Conservation (phyloP, 2,888 invertebrate genomes). For the Drosophila dives region DNA sequence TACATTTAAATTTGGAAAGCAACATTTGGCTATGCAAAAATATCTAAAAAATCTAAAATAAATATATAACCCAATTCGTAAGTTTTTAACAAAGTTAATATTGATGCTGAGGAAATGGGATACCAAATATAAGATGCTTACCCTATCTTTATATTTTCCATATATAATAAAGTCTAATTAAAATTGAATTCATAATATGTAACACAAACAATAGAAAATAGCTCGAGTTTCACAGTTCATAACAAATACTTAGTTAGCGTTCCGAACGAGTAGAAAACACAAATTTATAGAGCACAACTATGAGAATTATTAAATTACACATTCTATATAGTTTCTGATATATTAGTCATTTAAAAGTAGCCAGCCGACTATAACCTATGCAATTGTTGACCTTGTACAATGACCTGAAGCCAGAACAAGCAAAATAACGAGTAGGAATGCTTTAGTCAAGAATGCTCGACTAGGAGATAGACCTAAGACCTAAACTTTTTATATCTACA, state of each 20-base stretch:
- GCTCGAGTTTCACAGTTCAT: conserved; percentile 8
- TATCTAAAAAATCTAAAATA: not conserved
- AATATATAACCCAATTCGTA: not conserved
- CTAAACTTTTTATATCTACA: not conserved
- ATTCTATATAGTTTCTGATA: conserved; percentile 3
- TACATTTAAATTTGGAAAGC: not conserved
- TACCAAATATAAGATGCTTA: not conserved
- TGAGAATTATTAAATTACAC: conserved; percentile 22
- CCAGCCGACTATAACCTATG: not conserved
- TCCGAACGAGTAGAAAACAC: conserved; percentile 35
- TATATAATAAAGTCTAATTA: not conserved
- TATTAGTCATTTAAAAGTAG: not conserved
- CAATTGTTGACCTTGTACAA: conserved; percentile 19
- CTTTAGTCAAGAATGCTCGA: not conserved
- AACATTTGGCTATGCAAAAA: not conserved
- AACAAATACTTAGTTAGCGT: conserved; percentile 13
- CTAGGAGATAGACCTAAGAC: not conserved
- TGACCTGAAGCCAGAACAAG: not conserved
- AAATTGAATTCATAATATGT: not conserved
- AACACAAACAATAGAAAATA: not conserved
- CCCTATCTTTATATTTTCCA: not conserved
- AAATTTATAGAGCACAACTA: conserved; percentile 1
- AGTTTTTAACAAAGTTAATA: not conserved
- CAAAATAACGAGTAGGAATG: not conserved
- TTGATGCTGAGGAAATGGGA: not conserved